Percentiles rank a stretch among this genome's conserved stretches.
Conservation (phyloP, 2,113 vertebrate genomes). For the Silurus glanis region DNA sequence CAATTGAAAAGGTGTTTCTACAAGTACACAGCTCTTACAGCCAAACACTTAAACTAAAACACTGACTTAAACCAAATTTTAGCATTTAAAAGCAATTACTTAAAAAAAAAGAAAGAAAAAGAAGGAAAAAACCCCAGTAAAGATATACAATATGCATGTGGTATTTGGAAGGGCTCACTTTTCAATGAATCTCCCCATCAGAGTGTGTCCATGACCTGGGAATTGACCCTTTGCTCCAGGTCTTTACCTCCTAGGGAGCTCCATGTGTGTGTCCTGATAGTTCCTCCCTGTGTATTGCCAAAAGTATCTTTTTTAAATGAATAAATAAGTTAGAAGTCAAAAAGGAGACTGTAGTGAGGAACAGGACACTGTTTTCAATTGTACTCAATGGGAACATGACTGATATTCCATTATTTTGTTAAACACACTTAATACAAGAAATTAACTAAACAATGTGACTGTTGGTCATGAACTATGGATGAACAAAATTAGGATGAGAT, state of each 20-base stretch:
- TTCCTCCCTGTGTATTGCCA: background rate
- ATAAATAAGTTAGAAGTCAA: background rate
- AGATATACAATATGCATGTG: background rate
- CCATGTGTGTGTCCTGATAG: constrained; percentile 31
- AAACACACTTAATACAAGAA: background rate
- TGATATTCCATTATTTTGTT: background rate
- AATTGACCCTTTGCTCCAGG: background rate
- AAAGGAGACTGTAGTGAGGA: background rate
- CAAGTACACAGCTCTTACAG: background rate
- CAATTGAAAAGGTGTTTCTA: constrained; percentile 37
- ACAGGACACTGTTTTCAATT: background rate
- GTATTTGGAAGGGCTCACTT: background rate
- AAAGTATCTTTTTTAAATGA: background rate
- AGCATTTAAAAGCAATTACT: too few relatives aligned
- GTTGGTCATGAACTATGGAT: background rate
- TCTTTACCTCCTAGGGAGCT: constrained; percentile 29
- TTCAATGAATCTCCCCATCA: background rate
- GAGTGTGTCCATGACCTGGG: background rate
- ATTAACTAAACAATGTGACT: background rate
- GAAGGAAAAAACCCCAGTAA: background rate
- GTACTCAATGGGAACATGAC: background rate
- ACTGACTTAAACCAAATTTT: background rate
- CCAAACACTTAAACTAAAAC: constrained; percentile 4
- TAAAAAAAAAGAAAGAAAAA: background rate
- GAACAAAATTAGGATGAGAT: background rate